phyloP scores from a whole-genome alignment of 2,113 vertebrate genomes.

The Protobothrops mucrosquamatus region DNA sequence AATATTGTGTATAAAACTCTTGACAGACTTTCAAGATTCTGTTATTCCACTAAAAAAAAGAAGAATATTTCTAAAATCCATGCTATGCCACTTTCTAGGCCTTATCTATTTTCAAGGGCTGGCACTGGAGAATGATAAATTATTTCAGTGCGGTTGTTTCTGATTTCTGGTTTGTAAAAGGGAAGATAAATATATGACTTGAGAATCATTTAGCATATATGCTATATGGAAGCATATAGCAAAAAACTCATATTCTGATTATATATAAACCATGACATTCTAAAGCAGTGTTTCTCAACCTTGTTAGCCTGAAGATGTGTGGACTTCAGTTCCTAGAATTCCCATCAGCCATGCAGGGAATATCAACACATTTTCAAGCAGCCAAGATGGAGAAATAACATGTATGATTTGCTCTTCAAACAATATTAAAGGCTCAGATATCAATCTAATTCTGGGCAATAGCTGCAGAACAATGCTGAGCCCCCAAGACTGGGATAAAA shows the following conservation, averaged over 20 bases:
- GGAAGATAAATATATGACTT: background rate
- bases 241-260: background rate
- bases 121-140: background rate
- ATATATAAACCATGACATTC: background rate
- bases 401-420: constrained; percentile 3
- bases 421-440: constrained; percentile 1
- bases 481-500: constrained; percentile 43
- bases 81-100: background rate
- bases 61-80: background rate
- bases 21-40: background rate
- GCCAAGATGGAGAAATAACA: too few relatives aligned
- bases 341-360: too few relatives aligned
- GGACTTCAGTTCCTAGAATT: too few relatives aligned
- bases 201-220: background rate
- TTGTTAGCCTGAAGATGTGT: too few relatives aligned
- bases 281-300: too few relatives aligned
- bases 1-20: background rate
- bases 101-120: background rate
- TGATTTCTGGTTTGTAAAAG: background rate
- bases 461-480: constrained; percentile 45
- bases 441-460: constrained; percentile 37
- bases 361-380: too few relatives aligned
- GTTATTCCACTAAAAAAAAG: background rate
- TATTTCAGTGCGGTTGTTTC: background rate
- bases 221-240: too few relatives aligned